These are phyloP conservation scores for Prietella phreatophila DNA, from an alignment of 2,113 vertebrate genomes.

Conservation along the genomic window DNA sequence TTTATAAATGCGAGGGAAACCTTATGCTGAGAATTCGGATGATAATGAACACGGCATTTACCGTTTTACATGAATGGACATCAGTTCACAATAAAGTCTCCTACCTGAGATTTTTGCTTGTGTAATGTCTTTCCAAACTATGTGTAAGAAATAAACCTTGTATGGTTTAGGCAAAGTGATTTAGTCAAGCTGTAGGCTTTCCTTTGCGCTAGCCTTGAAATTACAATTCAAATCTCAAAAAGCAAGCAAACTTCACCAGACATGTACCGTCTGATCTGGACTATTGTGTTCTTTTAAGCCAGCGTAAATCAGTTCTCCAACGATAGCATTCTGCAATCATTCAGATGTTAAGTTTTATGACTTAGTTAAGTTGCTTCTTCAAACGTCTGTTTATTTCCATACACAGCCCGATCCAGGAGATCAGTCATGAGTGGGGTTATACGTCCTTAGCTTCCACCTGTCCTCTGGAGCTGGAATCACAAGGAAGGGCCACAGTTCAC, in stretches of 20 bases:
- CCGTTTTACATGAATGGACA: neutral
- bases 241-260: neutral
- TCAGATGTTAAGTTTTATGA: neutral
- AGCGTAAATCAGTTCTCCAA: neutral
- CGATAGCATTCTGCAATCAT: neutral
- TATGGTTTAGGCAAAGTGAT: neutral
- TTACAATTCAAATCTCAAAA: neutral
- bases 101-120: neutral
- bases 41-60: neutral
- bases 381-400: slow-evolving; percentile 6
- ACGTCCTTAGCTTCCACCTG: neutral
- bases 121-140: neutral
- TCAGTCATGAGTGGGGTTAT: slow-evolving; percentile 49
- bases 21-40: neutral
- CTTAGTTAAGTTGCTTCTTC: neutral
- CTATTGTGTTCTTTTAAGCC: neutral
- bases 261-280: neutral
- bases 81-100: neutral
- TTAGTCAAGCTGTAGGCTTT: neutral
- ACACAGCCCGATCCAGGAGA: slow-evolving; percentile 48
- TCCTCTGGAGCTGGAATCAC: neutral
- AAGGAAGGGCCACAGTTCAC: neutral
- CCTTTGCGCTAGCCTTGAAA: neutral
- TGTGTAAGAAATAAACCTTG: neutral
- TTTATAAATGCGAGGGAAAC: neutral